These are phyloP conservation scores for Bilobella aurantiaca DNA, from an alignment of 1,140 invertebrate species.

Conservation along the genomic window DNA sequence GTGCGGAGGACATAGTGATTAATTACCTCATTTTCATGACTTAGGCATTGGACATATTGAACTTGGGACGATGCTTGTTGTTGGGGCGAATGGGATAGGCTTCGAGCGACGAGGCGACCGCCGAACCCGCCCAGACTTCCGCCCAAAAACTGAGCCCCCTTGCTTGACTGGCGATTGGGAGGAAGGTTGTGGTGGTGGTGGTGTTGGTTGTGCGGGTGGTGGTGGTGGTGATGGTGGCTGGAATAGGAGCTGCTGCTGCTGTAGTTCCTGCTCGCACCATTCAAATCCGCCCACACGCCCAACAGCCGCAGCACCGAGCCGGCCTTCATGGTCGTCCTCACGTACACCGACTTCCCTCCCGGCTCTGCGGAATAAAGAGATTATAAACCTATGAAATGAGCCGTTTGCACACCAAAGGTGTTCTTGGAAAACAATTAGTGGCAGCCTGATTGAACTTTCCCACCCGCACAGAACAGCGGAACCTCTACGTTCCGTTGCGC, in stretches of 20 bases:
- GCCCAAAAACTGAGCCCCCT: no score
- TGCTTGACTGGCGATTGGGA: no score
- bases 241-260: slow-evolving; percentile 8
- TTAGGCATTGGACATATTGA: slow-evolving; percentile 41
- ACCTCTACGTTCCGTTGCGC: no score
- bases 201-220: no score
- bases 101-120: slow-evolving; percentile 29
- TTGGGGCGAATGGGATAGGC: slow-evolving; percentile 21
- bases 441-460: no score
- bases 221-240: slow-evolving; percentile 14
- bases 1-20: no score
- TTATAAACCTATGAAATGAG: no score
- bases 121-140: slow-evolving; percentile 31
- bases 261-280: slow-evolving; percentile 29
- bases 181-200: no score
- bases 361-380: slow-evolving; percentile 33
- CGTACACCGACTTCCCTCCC: slow-evolving; percentile 34
- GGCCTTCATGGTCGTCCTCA: slow-evolving; percentile 34
- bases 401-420: no score
- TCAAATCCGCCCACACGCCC: slow-evolving; percentile 39
- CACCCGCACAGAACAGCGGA: no score
- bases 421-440: no score
- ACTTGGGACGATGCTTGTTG: slow-evolving; percentile 18
- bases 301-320: slow-evolving; percentile 40
- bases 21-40: slow-evolving; percentile 38